phyloP scores from a whole-genome alignment of 2,113 vertebrate genomes.

The Seriola dumerili region DNA sequence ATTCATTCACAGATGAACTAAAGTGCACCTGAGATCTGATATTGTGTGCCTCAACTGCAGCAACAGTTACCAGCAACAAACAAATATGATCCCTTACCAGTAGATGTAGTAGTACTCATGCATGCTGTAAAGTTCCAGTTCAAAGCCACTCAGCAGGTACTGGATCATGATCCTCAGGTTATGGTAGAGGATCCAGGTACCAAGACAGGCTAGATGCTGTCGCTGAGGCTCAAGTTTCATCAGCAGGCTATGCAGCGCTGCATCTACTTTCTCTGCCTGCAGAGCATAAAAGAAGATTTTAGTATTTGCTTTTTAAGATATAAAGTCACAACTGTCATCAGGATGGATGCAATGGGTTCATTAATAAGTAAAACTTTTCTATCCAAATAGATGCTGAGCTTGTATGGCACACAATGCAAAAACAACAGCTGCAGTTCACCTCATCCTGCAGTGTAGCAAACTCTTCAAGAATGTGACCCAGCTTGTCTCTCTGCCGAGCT shows the following conservation, averaged over 20 bases:
- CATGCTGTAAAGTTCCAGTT: constrained; percentile 99
- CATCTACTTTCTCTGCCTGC: constrained; percentile 98
- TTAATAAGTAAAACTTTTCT: background rate
- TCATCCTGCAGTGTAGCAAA: constrained; percentile 98
- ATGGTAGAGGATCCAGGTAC: constrained; percentile 99
- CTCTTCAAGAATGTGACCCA: constrained; percentile 98
- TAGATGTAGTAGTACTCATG: constrained; percentile 99
- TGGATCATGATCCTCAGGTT: constrained; percentile 99
- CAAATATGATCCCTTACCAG: constrained; percentile 85
- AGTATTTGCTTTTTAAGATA: background rate
- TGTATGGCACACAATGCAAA: background rate
- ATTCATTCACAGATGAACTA: background rate
- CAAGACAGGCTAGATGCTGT: constrained; percentile 96
- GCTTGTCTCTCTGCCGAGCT: constrained; percentile 97
- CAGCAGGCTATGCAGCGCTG: constrained; percentile 94
- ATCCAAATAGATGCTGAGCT: background rate
- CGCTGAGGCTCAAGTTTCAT: constrained; percentile 98
- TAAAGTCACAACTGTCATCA: background rate
- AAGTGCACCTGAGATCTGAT: background rate
- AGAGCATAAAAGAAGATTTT: constrained; percentile 53
- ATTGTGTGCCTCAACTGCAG: too few species aligned
- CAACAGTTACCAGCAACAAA: background rate
- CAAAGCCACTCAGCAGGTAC: constrained; percentile 98
- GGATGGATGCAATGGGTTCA: background rate
- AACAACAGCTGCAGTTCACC: constrained; percentile 78